Conservation (phyloP, 1,140 invertebrate species). For the Hypsibius dujardini region DNA sequence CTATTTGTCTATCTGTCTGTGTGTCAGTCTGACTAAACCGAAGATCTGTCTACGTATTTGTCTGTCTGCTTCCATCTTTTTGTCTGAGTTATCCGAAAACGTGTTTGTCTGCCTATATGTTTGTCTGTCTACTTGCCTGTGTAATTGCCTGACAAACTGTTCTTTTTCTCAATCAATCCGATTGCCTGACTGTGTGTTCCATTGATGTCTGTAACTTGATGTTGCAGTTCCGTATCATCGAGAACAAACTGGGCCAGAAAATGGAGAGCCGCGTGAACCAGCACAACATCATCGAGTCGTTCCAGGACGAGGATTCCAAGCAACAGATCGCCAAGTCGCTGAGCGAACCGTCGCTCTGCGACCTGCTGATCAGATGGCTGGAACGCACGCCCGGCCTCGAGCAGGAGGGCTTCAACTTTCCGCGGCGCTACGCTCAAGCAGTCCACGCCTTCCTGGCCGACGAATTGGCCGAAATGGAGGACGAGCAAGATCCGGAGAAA, state of each 20-base stretch:
- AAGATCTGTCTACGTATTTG: no score
- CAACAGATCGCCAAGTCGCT: conserved; percentile 55
- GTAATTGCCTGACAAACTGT: no score
- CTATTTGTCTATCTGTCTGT: no score
- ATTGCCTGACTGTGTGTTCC: no score
- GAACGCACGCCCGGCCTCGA: conserved; percentile 79
- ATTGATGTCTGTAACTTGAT: no score
- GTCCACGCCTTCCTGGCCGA: conserved; percentile 48
- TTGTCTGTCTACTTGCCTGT: no score
- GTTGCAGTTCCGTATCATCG: conserved; percentile 83
- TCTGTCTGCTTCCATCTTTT: no score
- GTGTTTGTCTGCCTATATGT: no score
- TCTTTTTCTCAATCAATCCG: no score
- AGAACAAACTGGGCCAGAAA: conserved; percentile 82
- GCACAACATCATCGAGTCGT: conserved; percentile 34
- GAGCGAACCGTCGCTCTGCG: conserved; percentile 58
- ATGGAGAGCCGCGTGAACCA: conserved; percentile 75
- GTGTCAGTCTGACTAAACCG: no score
- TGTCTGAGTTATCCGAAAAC: no score
- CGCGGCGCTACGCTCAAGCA: conserved; percentile 64
- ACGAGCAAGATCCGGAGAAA: conserved; percentile 29
- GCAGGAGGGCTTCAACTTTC: conserved; percentile 68
- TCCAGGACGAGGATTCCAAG: conserved; percentile 33
- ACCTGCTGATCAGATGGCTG: conserved; percentile 62
- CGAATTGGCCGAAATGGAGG: conserved; percentile 44